Base-by-base conservation (phyloP, 2,888 invertebrate genomes). In the Parasteatoda lunata region DNA sequence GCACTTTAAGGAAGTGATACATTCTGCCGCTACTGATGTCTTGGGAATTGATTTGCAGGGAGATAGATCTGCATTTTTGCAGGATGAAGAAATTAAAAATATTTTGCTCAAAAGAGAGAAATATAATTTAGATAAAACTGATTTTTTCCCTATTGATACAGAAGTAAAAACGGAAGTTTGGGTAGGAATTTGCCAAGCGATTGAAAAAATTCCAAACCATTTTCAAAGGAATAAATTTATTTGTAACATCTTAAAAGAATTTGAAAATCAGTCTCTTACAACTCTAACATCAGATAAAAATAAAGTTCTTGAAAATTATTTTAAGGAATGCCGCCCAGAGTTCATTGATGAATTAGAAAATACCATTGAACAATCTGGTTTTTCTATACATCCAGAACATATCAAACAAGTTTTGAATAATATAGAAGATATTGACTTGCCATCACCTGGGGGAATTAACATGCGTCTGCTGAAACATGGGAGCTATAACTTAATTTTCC, bases 11-110 rank as follows among this genome's bases (percentile, higher is more conserved):
- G 54, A 81, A 11, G 52, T 5, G 49, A 75, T 81, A 59, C 75
- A 81, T 81, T 45, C 47, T 15, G 73, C 81, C 2, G 81, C 81
- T 5, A 7, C 2, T 6, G 7, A 54, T 30, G 54, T 59, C 4
- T 30, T 81, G 13, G 81, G 75, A 9, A 54, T 15, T 48, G 68
- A 45, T 9, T 13, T 30, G 5, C 15, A 75, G 47, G 30, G 69
- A 5, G n/a, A 54, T 3, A 45, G 52, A 11, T 68, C 75, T 5
- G 69, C 69, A 47, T 69, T 81, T 59, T 59, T 75, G 11, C 75
- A 72, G 80, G 80, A 80, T n/a, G 49, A 52, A 72, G 80, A 80
- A 65, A 52, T 80, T n/a, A n/a, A n/a, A n/a, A n/a, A n/a, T n/a
- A n/a, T n/a, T n/a, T n/a, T n/a, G n/a, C n/a, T n/a, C n/a, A n/a